Evolutionary conservation across 2,888 invertebrate genomes (phyloP).

Genomic region (Rotaria socialis): DNA sequence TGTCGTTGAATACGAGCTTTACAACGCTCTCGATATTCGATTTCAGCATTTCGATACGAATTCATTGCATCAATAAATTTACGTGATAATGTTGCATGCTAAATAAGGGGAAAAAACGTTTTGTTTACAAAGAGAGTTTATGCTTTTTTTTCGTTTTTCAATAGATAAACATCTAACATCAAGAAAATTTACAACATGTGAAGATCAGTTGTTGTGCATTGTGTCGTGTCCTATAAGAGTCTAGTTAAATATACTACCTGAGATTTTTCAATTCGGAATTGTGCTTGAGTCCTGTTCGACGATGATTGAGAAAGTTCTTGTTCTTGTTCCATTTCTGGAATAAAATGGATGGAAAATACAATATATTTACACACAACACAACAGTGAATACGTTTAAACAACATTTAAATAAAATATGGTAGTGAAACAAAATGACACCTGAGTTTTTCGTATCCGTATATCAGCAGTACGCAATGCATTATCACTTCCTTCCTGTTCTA

Average conservation of each 20-base stretch:
- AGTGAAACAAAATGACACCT: conserved; percentile 23
- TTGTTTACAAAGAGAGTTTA: too few relatives aligned
- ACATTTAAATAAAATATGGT: background rate
- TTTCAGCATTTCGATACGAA: conserved; percentile 56
- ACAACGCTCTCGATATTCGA: conserved; percentile 59
- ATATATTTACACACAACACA: background rate
- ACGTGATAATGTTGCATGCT: conserved; percentile 95
- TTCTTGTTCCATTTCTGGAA: conserved; percentile 6
- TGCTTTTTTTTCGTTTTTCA: too few relatives aligned
- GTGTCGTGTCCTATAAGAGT: background rate
- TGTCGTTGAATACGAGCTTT: conserved; percentile 58
- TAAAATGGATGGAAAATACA: background rate
- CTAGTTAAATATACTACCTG: background rate
- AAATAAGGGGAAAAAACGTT: background rate
- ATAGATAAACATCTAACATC: too few relatives aligned
- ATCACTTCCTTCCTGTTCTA: conserved; percentile 43
- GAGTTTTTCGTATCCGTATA: conserved; percentile 46
- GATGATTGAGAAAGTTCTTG: background rate
- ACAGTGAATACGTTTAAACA: background rate
- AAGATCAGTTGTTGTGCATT: background rate
- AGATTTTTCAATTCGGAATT: conserved; percentile 24
- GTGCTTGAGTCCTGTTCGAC: background rate
- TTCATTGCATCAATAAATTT: conserved; percentile 74
- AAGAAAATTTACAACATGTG: too few relatives aligned
- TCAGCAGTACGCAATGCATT: conserved; percentile 38